Percentiles rank a stretch among this genome's conserved stretches.
phyloP scores from a whole-genome alignment of 2,888 invertebrate species.

The Oxytorus armatus region DNA sequence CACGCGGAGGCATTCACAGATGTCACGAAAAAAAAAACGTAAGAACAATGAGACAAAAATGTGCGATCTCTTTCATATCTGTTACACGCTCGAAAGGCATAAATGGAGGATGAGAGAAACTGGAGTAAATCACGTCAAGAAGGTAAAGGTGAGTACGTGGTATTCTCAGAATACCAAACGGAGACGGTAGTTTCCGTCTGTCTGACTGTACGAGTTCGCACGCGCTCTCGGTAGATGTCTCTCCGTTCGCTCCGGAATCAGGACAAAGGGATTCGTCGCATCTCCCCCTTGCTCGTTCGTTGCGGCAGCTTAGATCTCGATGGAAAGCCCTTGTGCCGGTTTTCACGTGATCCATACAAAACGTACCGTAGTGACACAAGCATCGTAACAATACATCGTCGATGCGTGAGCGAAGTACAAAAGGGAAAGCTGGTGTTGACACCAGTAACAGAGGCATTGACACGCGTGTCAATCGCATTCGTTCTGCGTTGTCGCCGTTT shows the following conservation, averaged over 20 bases:
- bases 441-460: conserved; percentile 63
- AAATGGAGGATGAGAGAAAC: conserved; percentile 27
- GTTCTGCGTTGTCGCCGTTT: conserved; percentile 48
- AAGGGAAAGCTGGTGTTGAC: too few relatives aligned
- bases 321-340: conserved; percentile 36
- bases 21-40: conserved; percentile 29
- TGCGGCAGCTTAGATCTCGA: conserved; percentile 18
- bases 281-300: conserved; percentile 33
- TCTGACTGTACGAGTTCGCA: conserved; percentile 54
- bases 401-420: conserved; percentile 17
- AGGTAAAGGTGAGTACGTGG: conserved; percentile 54
- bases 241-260: conserved; percentile 36
- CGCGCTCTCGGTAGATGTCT: conserved; percentile 53
- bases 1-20: conserved; percentile 7
- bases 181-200: conserved; percentile 46
- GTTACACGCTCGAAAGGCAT: neutral
- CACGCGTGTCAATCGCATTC: conserved; percentile 71
- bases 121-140: conserved; percentile 63
- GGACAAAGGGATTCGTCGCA: conserved; percentile 57
- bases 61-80: conserved; percentile 29
- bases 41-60: conserved; percentile 25
- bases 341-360: conserved; percentile 9
- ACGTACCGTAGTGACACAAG: conserved; percentile 29
- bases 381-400: conserved; percentile 13
- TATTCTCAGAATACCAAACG: conserved; percentile 36